Evolutionary conservation across 2,113 vertebrate genomes (phyloP).

Genomic region (Atlantisia rogersi): DNA sequence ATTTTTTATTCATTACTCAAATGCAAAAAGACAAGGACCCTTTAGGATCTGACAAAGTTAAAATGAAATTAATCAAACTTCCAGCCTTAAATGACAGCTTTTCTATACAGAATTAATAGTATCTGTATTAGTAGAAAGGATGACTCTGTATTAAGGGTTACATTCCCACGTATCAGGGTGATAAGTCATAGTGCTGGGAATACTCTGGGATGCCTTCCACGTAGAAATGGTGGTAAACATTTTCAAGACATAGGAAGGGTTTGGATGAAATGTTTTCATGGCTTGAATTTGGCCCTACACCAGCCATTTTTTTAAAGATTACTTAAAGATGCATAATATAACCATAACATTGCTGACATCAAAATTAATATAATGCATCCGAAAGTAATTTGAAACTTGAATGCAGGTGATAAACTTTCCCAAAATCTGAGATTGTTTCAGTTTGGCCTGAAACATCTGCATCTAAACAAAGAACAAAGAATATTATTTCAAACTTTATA

Average conservation of each 20-base stretch:
- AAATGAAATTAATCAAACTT: accelerated
- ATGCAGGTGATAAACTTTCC: neutral
- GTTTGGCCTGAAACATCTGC: neutral
- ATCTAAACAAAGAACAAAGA: neutral
- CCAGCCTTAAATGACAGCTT: neutral
- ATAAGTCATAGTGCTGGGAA: too few species aligned
- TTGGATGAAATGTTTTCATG: neutral
- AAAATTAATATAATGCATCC: neutral
- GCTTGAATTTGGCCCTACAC: neutral
- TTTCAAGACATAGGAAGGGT: neutral
- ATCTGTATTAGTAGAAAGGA: neutral
- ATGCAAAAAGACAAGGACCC: neutral
- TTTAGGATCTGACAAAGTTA: neutral
- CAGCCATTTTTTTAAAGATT: neutral
- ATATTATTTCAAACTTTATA: neutral
- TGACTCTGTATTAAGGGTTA: neutral
- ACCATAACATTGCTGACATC: neutral
- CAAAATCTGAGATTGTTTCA: neutral
- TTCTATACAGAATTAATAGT: neutral
- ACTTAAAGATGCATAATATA: neutral
- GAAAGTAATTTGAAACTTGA: neutral
- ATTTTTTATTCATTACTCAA: neutral
- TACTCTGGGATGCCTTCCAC: neutral
- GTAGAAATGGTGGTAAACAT: neutral
- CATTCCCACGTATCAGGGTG: neutral